A percentile compares a stretch with the other conserved stretches of the same genome.
Conservation (phyloP, 2,113 vertebrate genomes). For the Rana temporaria region DNA sequence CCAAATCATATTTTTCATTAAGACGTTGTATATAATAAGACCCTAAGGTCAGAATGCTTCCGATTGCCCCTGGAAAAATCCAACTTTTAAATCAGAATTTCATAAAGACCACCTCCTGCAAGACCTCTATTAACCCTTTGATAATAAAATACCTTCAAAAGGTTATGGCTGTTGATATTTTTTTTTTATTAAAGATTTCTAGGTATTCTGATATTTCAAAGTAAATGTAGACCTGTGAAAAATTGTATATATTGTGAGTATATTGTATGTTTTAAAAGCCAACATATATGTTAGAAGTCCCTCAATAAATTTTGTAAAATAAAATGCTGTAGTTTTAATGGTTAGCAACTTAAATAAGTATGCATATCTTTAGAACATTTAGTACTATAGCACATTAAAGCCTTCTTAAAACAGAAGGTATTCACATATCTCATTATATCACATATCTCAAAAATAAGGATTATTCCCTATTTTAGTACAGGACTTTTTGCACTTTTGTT, state of each 20-base stretch:
- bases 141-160: conserved; percentile 24
- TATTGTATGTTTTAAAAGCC: neutral
- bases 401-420: no score
- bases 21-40: neutral
- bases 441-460: no score
- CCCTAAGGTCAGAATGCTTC: neutral
- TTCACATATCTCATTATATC: no score
- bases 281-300: neutral
- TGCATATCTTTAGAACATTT: no score
- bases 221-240: conserved; percentile 1
- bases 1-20: conserved; percentile 13
- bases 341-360: no score
- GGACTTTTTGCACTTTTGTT: no score
- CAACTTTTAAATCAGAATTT: conserved; percentile 4
- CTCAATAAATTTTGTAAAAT: no score
- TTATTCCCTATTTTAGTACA: no score
- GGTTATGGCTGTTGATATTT: conserved; percentile 6
- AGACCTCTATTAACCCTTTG: conserved; percentile 35
- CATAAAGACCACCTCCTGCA: conserved; percentile 9
- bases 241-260: conserved; percentile 9
- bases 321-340: no score
- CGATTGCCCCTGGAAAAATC: neutral
- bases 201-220: conserved; percentile 11
- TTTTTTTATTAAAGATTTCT: conserved; percentile 10
- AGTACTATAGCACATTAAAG: no score